These are phyloP conservation scores for Anthopleura sola DNA, from an alignment of 64 coral and sea anemone species.

Conservation along the genomic window DNA sequence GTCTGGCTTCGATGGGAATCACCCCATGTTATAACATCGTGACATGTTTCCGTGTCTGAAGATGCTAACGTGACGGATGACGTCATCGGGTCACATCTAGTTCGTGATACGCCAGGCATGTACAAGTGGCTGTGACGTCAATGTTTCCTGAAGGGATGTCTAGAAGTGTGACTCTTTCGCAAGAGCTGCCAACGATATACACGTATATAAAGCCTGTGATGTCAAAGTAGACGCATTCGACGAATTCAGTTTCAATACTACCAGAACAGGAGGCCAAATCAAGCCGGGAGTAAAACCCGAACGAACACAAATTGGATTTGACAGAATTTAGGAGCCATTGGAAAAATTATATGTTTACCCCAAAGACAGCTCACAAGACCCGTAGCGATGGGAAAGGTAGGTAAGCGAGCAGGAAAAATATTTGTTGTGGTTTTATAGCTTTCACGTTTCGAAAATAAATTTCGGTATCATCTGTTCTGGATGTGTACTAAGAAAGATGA, in stretches of 20 bases:
- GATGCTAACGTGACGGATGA: slow-evolving; percentile 1
- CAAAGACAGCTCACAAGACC: neutral
- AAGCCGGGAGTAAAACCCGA: neutral
- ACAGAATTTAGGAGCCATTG: neutral
- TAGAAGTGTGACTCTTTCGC: slow-evolving; percentile 8
- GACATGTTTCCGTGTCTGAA: neutral
- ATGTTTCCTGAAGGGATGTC: slow-evolving; percentile 10
- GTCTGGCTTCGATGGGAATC: neutral
- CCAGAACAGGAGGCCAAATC: neutral
- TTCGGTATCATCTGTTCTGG: neutral
- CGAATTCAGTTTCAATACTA: neutral
- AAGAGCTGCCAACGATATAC: neutral
- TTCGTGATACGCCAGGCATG: slow-evolving; percentile 2
- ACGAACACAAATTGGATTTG: neutral
- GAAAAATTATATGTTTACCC: neutral
- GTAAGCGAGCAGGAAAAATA: neutral
- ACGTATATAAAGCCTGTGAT: slow-evolving; percentile 8
- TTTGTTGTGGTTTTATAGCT: neutral
- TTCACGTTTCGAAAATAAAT: neutral
- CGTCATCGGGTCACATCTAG: neutral
- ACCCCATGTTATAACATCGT: neutral
- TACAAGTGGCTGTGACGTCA: slow-evolving; percentile 2
- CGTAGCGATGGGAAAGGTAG: neutral
- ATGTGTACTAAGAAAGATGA: neutral
- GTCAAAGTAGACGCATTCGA: neutral